Conservation (phyloP, 2,113 vertebrate genomes). For the Cranoglanis bouderius region DNA sequence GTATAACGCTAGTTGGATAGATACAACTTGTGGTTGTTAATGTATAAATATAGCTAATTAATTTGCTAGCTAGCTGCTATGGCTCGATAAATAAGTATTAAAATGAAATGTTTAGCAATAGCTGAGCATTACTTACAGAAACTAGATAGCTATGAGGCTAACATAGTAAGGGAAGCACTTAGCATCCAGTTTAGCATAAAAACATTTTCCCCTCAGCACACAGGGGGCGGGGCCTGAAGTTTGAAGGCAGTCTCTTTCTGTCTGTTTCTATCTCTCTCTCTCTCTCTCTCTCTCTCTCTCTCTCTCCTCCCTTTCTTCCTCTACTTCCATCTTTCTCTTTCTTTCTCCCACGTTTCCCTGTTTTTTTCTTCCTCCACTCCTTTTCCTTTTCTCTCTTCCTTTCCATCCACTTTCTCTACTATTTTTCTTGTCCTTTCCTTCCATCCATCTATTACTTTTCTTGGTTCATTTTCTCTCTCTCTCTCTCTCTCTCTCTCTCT, state of each 20-base stretch:
- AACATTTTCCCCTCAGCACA: neutral
- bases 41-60: neutral
- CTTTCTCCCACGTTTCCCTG: neutral
- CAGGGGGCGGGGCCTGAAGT: neutral
- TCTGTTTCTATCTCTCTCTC: neutral
- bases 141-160: neutral
- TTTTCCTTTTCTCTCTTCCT: neutral
- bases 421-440: neutral
- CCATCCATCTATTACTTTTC: neutral
- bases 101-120: neutral
- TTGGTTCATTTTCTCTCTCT: too few species aligned
- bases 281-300: neutral
- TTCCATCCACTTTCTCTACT: neutral
- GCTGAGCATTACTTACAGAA: neutral
- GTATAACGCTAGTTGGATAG: neutral
- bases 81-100: neutral
- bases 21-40: neutral
- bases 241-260: neutral
- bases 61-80: neutral
- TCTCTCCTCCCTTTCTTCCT: neutral
- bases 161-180: neutral
- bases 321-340: neutral
- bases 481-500: too few species aligned
- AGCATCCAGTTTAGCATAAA: neutral
- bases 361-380: neutral